Evolutionary conservation across 1,140 invertebrate genomes (phyloP), one percentile per base, ranked within the genome.

Genomic region (Pseudomyrmex pallidus): DNA sequence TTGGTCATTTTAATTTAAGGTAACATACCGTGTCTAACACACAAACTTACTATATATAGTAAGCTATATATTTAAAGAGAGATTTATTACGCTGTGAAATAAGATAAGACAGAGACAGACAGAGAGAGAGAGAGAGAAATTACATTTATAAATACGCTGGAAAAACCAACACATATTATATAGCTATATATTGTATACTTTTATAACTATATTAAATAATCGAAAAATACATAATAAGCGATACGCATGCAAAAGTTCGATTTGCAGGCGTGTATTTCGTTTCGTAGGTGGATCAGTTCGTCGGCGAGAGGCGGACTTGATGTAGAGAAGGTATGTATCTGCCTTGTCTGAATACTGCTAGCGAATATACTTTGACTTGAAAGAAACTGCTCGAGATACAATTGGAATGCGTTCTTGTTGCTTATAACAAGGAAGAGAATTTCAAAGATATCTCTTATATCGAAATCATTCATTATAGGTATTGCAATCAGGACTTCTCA

Each of bases 251-350:
- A 56, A 73, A 83, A 77, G 57, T 83, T 83, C 20, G 72, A 87
- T 87, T 68, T 64, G 25, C 52, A 64, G 9, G 2, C 82, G 59
- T 74, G 56, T 44, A 64, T 77, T 84, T 87, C 59, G 83, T 87
- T 87, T 87, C 86, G 74, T 68, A 74, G 85, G 62, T 87, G 82
- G 85, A 78, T 87, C 82, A 74, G 85, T 84, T 84, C 82, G 66
- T 46, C 64, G 66, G 64, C 67, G 50, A 61, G 46, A 73, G 35
- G 22, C 56, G n/a, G n/a, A 22, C 52, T 61, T 77, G 80, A 87
- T 84, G 72, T 86, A 87, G 57, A 66, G 84, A 50, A 59, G 56
- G 74, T 78, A 74, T 87, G 85, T 57, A 35, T 35, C 35, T 35
- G 35, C 5, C 50, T 2, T 13, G 59, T 22, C 17, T 61, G 67